Evolutionary conservation across 2,113 vertebrate genomes (phyloP).

Genomic region (Maccullochella peelii): DNA sequence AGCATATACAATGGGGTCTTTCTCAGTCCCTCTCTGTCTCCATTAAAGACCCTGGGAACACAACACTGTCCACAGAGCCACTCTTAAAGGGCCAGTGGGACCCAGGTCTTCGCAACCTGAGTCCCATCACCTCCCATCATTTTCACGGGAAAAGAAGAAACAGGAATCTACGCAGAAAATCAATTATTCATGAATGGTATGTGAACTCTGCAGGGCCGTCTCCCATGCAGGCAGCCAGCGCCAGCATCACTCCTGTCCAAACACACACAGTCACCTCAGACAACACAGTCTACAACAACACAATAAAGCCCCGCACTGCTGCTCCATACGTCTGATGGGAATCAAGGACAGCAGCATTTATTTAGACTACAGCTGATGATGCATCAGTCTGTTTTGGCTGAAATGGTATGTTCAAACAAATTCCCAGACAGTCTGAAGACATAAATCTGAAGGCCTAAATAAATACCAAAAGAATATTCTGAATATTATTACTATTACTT

Average conservation of each 20-base stretch:
- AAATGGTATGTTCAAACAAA: slow-evolving; percentile 11
- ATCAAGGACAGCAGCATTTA: slow-evolving; percentile 39
- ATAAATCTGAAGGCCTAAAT: neutral
- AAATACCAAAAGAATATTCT: neutral
- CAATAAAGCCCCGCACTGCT: neutral
- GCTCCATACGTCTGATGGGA: slow-evolving; percentile 11
- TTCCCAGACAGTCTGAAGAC: slow-evolving; percentile 20
- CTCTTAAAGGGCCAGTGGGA: slow-evolving; percentile 77
- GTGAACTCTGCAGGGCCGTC: slow-evolving; percentile 34
- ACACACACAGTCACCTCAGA: slow-evolving; percentile 63
- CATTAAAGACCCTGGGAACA: slow-evolving; percentile 86
- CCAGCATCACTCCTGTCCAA: slow-evolving; percentile 42
- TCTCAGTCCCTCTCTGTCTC: slow-evolving; percentile 81
- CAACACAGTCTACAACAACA: slow-evolving; percentile 29
- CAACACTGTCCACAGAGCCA: slow-evolving; percentile 66
- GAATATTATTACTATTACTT: neutral
- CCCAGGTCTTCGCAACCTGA: slow-evolving; percentile 40
- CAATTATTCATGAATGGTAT: slow-evolving; percentile 54
- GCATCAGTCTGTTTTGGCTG: slow-evolving; percentile 43
- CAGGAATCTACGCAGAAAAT: slow-evolving; percentile 34
- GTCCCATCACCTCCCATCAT: slow-evolving; percentile 42
- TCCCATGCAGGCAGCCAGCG: neutral
- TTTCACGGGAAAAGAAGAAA: slow-evolving; percentile 49
- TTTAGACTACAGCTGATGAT: slow-evolving; percentile 53
- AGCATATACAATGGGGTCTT: slow-evolving; percentile 84